Base-by-base conservation (phyloP, 2,797 vertebrate species). In the Sphenodon punctatus region DNA sequence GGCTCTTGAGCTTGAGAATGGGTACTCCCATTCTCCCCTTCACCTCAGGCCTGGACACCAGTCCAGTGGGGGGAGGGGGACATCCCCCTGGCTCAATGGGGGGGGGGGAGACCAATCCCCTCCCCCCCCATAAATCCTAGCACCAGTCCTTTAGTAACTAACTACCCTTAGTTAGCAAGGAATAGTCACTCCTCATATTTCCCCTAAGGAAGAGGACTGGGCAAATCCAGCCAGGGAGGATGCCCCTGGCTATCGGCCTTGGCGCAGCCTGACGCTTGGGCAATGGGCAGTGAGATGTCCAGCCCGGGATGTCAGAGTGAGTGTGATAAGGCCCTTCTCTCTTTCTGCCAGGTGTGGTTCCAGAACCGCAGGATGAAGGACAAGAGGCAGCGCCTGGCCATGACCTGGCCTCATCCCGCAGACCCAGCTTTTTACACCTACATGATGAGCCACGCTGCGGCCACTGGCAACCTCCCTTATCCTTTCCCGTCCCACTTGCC, bases 331-430 rank as follows among this genome's bases (percentile, higher is more conserved):
- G 53, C 5, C 34, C 36, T 36, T 53, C 55, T 67, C 64, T 41
- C 56, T 78, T 61, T 83, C 4, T 56, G 80, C 59, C 92, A 99
- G 98, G 98, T 99, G 84, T 99, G 99, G 99, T 99, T 99, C 96
- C 98, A 99, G 96, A 99, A 99, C 96, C 97, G 99, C 77, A 95
- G 99, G 89, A 99, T 99, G 99, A 99, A 99, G 94, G 99, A 99
- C 95, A 99, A 99, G 89, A 91, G 98, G 56, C 98, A 99, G 94
- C 97, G 99, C 39, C 94, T 99, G 89, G 99, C 98, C 67, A 98
- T 99, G 98, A 98, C 98, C 36, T 99, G 98, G 99, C 98, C 98
- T 78, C 99, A 99, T 91, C 98, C 98, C 1, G 98, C 98, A 3
- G 99, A 99, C 89, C 98, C 99, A 53, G 98, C 98, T 75, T 99